These are phyloP conservation scores for Uloborus plumipes DNA, from an alignment of 2,888 invertebrate genomes.

Conservation along the genomic window DNA sequence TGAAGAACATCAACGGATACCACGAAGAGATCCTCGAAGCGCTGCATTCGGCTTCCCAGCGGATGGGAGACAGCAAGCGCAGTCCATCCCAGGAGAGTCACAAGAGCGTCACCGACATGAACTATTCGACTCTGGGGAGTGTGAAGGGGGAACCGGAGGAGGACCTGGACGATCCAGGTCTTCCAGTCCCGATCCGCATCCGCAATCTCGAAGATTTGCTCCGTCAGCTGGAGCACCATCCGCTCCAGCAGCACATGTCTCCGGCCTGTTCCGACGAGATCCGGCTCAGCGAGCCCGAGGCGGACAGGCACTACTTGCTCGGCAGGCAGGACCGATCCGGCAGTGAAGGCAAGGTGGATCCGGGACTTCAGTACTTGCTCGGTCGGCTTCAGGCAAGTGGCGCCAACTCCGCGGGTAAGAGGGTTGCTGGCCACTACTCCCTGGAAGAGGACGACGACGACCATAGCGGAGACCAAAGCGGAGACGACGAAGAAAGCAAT, in stretches of 20 bases:
- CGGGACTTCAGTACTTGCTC: slow-evolving; percentile 56
- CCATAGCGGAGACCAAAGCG: slow-evolving; percentile 58
- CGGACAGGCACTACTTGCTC: slow-evolving; percentile 80
- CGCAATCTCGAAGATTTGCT: slow-evolving; percentile 92
- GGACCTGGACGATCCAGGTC: slow-evolving; percentile 79
- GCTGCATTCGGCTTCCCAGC: slow-evolving; percentile 74
- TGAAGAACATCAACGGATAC: slow-evolving; percentile 90
- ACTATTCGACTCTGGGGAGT: slow-evolving; percentile 66
- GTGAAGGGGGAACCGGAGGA: slow-evolving; percentile 61
- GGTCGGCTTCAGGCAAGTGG: slow-evolving; percentile 58
- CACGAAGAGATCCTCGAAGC: slow-evolving; percentile 93
- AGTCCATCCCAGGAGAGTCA: slow-evolving; percentile 80
- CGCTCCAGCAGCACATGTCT: slow-evolving; percentile 75
- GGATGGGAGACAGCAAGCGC: slow-evolving; percentile 72
- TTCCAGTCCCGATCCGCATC: slow-evolving; percentile 85
- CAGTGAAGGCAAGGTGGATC: slow-evolving; percentile 53
- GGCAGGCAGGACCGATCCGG: slow-evolving; percentile 59
- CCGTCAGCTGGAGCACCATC: slow-evolving; percentile 72
- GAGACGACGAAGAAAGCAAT: slow-evolving; percentile 61
- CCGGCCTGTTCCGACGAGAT: slow-evolving; percentile 94
- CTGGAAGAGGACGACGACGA: slow-evolving; percentile 63
- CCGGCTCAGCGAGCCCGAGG: slow-evolving; percentile 87
- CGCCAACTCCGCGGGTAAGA: slow-evolving; percentile 46
- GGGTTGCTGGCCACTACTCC: slow-evolving; percentile 31
- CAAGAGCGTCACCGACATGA: slow-evolving; percentile 75